Base-by-base conservation (phyloP, 1,140 invertebrate species). In the Tenebrio molitor region DNA sequence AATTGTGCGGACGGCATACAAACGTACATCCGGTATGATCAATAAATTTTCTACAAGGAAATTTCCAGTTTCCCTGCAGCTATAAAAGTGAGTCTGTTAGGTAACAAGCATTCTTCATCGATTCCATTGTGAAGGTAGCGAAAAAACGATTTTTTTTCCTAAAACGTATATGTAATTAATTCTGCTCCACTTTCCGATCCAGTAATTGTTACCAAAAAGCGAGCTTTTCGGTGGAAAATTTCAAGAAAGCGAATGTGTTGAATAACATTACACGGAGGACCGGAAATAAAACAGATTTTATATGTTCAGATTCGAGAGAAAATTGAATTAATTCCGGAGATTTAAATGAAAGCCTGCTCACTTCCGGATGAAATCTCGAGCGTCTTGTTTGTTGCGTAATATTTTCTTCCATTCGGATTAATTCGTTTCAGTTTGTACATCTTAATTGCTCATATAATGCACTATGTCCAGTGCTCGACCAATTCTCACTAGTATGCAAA, bases 41-140 rank as follows among this genome's bases (percentile, higher is more conserved):
- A 58, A 58, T 58, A 58, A 50, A 50, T 50, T 50, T 50, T 50
- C 44, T 50, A 21, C 44, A 21, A 58, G 50, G 50, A 58, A 58
- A 58, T 58, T 58, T 58, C 50, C 50, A 14, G 50, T 58, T 58
- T 21, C 23, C 50, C 23, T 25, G n/a, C 5, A 25, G 50, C 50
- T 14, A 58, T 29, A 58, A 6, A 58, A 50, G 44, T 17, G n/a
- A 12, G 50, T 29, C 19, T 25, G 50, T 58, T 58, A 58, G 50
- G 15, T 58, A 58, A 58, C 50, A 58, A 16, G 46, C 21, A 34
- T 29, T 58, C 50, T 29, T 58, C 23, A 29, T 29, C 23, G 10
- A n/a, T 58, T 14, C 19, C n/a, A 58, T 50, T 50, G 16, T 50
- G 23, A 58, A 12, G 3, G 36, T 39, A 7, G 2, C 4, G 2